Conservation (phyloP, 2,888 invertebrate genomes). For the Apamea epomidion region DNA sequence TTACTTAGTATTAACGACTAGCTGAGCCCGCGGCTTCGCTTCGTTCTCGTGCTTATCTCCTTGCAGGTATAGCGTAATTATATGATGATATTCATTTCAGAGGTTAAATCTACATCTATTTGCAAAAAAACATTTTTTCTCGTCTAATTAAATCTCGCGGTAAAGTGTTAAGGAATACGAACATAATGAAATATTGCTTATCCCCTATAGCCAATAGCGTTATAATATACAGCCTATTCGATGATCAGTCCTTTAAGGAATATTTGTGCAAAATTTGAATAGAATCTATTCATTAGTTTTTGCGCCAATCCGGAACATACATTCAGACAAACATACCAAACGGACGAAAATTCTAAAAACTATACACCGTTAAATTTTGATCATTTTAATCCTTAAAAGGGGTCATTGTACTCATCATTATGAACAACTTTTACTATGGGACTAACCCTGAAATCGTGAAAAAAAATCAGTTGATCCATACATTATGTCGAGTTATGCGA, state of each 20-base stretch:
- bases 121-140: too few relatives aligned
- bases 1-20: conserved; percentile 49
- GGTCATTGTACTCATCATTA: too few relatives aligned
- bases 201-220: not conserved
- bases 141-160: not conserved
- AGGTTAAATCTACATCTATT: not conserved
- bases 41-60: not conserved
- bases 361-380: too few relatives aligned
- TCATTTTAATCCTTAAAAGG: too few relatives aligned
- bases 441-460: too few relatives aligned
- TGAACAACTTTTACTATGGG: too few relatives aligned
- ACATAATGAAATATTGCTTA: not conserved
- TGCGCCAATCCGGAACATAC: not conserved
- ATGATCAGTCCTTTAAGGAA: not conserved
- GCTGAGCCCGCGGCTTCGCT: not conserved
- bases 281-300: not conserved
- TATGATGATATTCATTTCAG: not conserved
- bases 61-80: not conserved
- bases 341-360: not conserved
- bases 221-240: not conserved
- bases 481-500: too few relatives aligned
- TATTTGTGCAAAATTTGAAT: not conserved
- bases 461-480: too few relatives aligned
- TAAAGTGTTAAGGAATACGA: not conserved
- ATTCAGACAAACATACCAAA: not conserved